phyloP scores from a whole-genome alignment of 2,888 invertebrate species.

The Leptinotarsa juncta region DNA sequence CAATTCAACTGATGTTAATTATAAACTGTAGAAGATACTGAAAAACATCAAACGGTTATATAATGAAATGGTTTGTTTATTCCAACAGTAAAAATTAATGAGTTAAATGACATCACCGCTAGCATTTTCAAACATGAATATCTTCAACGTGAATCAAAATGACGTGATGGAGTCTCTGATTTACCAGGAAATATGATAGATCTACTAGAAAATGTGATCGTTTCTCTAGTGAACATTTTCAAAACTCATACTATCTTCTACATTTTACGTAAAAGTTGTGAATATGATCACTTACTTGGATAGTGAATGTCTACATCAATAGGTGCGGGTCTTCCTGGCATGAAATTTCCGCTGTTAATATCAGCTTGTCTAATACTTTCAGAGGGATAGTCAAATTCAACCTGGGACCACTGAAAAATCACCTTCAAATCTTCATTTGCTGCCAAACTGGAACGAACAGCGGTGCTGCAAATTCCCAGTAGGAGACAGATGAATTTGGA shows the following conservation, averaged over 20 bases:
- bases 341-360: constrained; percentile 67
- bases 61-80: too few species aligned
- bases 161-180: neutral
- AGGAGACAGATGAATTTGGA: constrained; percentile 55
- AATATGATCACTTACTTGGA: constrained; percentile 63
- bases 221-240: neutral
- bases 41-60: too few species aligned
- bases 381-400: constrained; percentile 29
- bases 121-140: neutral
- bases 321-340: constrained; percentile 74
- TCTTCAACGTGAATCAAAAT: neutral
- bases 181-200: neutral
- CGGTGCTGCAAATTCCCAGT: constrained; percentile 46
- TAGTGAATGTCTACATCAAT: constrained; percentile 77
- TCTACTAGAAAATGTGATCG: neutral
- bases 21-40: too few species aligned
- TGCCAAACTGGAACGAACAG: neutral
- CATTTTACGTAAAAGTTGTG: too few species aligned
- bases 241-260: neutral
- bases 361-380: constrained; percentile 62
- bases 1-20: too few species aligned
- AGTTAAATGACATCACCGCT: neutral
- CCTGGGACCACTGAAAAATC: constrained; percentile 25
- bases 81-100: neutral
- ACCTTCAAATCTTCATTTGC: constrained; percentile 7